Conservation (phyloP, 2,888 invertebrate genomes). For the Candidula unifasciata region DNA sequence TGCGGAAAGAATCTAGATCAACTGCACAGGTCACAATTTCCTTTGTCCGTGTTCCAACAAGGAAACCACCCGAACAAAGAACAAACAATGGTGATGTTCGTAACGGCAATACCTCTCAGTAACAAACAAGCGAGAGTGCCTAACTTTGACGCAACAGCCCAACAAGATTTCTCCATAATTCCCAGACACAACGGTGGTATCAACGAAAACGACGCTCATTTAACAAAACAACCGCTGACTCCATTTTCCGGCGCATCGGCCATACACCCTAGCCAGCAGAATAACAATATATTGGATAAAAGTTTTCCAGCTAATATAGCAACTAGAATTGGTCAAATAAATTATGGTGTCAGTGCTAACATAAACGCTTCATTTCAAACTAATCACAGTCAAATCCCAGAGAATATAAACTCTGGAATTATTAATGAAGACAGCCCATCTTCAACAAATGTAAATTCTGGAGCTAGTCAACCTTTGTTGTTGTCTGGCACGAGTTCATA, state of each 20-base stretch:
- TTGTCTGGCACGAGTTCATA: background rate
- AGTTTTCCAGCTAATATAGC: background rate
- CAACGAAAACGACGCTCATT: background rate
- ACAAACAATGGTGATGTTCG: background rate
- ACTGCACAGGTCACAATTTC: background rate
- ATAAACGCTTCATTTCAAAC: background rate
- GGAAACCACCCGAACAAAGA: background rate
- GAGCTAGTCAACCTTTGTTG: background rate
- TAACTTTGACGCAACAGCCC: background rate
- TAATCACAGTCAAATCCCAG: too few relatives aligned
- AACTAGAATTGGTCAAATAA: background rate
- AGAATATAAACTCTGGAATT: background rate
- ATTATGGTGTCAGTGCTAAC: background rate
- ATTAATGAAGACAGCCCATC: too few relatives aligned
- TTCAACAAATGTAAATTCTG: too few relatives aligned
- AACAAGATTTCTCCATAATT: background rate
- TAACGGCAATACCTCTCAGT: too few relatives aligned
- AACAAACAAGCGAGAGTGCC: background rate
- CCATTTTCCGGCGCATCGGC: conserved; percentile 22
- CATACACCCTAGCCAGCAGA: conserved; percentile 30
- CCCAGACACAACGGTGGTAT: background rate
- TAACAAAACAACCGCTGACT: background rate
- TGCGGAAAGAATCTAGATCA: background rate
- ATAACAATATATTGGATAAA: background rate
- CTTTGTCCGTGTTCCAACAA: background rate